Conservation (phyloP, 2,797 vertebrate species). For the Oryzias sinensis region DNA sequence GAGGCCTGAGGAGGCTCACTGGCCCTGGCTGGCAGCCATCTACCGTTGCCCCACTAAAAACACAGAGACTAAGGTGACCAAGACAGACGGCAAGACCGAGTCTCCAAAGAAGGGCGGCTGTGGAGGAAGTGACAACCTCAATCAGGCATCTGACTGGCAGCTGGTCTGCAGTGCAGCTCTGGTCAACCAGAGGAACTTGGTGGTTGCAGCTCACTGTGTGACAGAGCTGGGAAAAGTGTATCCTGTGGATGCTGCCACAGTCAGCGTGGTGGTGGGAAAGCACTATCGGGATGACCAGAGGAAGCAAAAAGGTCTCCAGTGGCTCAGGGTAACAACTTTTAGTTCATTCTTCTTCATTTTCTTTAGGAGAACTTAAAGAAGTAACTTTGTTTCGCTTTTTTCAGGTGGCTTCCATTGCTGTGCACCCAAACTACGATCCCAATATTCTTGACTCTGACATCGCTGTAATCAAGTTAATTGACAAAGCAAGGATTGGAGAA, state of each 20-base stretch:
- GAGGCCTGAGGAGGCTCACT: slow-evolving; percentile 80
- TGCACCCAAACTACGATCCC: slow-evolving; percentile 93
- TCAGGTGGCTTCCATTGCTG: slow-evolving; percentile 87
- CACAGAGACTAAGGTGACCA: slow-evolving; percentile 64
- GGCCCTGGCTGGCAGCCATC: slow-evolving; percentile 96
- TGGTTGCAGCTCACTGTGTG: slow-evolving; percentile 94
- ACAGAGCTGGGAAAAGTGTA: slow-evolving; percentile 89
- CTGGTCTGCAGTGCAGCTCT: slow-evolving; percentile 94
- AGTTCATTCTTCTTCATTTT: not conserved
- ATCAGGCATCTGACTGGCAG: slow-evolving; percentile 83
- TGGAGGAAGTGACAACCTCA: slow-evolving; percentile 34
- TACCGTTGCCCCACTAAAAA: slow-evolving; percentile 81
- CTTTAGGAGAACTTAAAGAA: not conserved
- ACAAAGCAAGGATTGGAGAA: slow-evolving; percentile 91
- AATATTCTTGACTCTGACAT: slow-evolving; percentile 92
- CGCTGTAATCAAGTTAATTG: slow-evolving; percentile 89
- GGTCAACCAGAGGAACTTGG: slow-evolving; percentile 90
- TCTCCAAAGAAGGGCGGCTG: slow-evolving; percentile 50
- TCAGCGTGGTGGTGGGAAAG: slow-evolving; percentile 93
- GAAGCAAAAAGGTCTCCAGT: slow-evolving; percentile 88
- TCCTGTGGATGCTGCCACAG: slow-evolving; percentile 82
- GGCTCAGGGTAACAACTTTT: slow-evolving; percentile 81
- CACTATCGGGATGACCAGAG: slow-evolving; percentile 86
- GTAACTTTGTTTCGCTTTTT: slow-evolving; percentile 1
- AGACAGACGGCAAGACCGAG: slow-evolving; percentile 56